A percentile compares a stretch with the other conserved stretches of the same genome.
Evolutionary conservation across 1,140 invertebrate species (phyloP).

Genomic region (Pogonomyrmex barbatus): DNA sequence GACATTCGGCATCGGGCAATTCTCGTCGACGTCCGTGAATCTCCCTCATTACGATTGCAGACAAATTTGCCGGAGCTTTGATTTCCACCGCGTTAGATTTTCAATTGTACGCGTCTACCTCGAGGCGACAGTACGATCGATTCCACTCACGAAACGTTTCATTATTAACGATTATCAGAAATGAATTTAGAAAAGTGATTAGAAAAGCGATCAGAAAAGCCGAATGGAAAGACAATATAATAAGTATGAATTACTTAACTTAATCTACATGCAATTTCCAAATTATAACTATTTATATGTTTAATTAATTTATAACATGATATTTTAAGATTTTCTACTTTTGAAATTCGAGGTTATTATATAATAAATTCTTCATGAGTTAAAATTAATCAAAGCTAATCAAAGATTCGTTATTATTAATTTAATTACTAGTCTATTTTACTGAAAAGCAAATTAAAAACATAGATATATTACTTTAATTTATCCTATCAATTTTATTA

Average conservation of each 20-base stretch:
- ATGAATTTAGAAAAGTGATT: neutral
- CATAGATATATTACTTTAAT: neutral
- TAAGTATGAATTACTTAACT: neutral
- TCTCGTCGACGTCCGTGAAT: neutral
- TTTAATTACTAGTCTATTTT: no score
- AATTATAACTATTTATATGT: neutral
- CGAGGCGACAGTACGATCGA: neutral
- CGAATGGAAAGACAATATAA: neutral
- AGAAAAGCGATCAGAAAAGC: neutral
- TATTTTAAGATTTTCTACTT: neutral
- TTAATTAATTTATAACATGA: neutral
- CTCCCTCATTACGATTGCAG: constrained; percentile 47
- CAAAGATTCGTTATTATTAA: neutral
- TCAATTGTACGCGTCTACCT: constrained; percentile 16
- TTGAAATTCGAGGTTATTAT: neutral
- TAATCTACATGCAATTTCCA: neutral
- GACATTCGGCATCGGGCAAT: constrained; percentile 20
- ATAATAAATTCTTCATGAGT: neutral
- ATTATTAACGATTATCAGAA: constrained; percentile 1
- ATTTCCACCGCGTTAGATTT: constrained; percentile 37
- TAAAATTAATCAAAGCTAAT: neutral
- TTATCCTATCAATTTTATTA: neutral
- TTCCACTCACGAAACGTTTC: neutral
- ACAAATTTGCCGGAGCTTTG: constrained; percentile 34
- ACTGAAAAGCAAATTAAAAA: no score